Conservation (phyloP, 2,113 vertebrate species). For the Axis porcinus region DNA sequence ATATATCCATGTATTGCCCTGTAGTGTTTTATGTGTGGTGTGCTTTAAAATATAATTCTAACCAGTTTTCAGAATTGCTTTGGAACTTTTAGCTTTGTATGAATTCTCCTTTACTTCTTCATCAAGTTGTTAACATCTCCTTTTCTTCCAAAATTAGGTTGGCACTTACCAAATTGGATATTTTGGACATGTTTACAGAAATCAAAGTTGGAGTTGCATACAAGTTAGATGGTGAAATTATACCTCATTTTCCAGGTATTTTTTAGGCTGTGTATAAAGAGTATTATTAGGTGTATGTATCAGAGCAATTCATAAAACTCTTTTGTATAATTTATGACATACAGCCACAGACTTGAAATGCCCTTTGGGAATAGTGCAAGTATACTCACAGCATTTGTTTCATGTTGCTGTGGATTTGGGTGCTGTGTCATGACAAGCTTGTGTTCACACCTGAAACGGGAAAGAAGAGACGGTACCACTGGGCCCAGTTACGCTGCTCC, state of each 20-base stretch:
- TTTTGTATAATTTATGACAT: not conserved
- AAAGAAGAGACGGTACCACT: not conserved
- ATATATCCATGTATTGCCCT: not conserved
- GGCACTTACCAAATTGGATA: conserved; percentile 98
- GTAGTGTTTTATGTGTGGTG: not conserved
- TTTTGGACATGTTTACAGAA: conserved; percentile 93
- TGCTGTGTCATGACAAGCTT: not conserved
- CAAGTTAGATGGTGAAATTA: conserved; percentile 89
- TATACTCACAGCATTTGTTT: not conserved
- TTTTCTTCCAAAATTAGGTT: conserved; percentile 81
- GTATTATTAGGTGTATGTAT: not conserved
- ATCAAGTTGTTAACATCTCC: not conserved
- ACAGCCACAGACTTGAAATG: not conserved
- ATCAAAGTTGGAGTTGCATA: conserved; percentile 96
- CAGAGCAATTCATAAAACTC: not conserved
- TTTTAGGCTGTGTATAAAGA: not conserved
- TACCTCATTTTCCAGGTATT: conserved; percentile 98
- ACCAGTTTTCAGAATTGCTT: conserved; percentile 41
- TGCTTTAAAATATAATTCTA: not conserved
- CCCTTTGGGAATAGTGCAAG: not conserved
- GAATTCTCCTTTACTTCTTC: not conserved
- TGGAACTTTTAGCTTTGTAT: conserved; percentile 33
- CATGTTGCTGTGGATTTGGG: not conserved
- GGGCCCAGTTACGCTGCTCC: not conserved
- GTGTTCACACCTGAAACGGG: not conserved